These are phyloP conservation scores for Polydrusus cervinus DNA, from an alignment of 2,888 invertebrate species.

Conservation along the genomic window DNA sequence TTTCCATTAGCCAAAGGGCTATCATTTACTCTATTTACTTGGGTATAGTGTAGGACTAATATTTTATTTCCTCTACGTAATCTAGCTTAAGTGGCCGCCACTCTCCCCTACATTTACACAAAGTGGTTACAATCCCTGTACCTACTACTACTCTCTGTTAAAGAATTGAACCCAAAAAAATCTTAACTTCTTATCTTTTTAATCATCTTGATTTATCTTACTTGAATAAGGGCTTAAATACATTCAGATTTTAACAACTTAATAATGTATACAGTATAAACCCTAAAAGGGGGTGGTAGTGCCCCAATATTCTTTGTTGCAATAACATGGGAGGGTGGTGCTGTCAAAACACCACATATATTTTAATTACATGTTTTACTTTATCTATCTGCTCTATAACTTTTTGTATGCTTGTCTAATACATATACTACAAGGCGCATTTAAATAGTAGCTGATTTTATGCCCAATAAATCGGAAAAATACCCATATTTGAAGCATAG, in stretches of 20 bases:
- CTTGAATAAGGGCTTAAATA: background rate
- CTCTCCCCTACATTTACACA: no score
- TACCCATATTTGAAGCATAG: no score
- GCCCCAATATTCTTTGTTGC: conserved; percentile 50
- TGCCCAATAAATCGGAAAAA: no score
- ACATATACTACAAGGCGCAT: conserved; percentile 32
- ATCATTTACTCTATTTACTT: no score
- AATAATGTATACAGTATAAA: conserved; percentile 59
- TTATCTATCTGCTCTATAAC: conserved; percentile 62
- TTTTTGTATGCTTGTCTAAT: conserved; percentile 21
- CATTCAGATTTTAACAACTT: conserved; percentile 52
- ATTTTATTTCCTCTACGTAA: no score
- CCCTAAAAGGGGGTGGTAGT: conserved; percentile 49
- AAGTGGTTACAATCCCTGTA: no score
- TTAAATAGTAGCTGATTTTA: background rate
- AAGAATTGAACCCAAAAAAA: no score
- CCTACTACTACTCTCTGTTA: no score
- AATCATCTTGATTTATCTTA: background rate
- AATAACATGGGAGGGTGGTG: conserved; percentile 57
- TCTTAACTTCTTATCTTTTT: no score
- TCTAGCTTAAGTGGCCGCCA: no score
- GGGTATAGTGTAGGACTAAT: no score
- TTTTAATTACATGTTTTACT: conserved; percentile 69
- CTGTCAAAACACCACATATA: conserved; percentile 70
- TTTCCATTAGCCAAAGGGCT: no score